phyloP scores from a whole-genome alignment of 2,113 vertebrate genomes.

The Solea senegalensis region DNA sequence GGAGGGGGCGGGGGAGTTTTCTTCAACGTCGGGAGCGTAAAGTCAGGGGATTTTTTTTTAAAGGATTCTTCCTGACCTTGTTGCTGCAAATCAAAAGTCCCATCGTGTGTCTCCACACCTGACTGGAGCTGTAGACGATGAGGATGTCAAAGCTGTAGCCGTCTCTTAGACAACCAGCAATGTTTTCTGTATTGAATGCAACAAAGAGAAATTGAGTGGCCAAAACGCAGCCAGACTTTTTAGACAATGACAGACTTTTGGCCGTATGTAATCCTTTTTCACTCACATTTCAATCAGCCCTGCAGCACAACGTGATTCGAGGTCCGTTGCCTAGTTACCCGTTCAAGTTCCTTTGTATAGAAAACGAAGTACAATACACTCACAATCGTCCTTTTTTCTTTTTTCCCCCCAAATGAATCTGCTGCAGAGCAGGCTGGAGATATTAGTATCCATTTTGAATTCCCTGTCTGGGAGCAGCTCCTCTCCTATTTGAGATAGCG shows the following conservation, averaged over 20 bases:
- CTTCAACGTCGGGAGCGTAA: slow-evolving; percentile 27
- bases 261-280: slow-evolving; percentile 50
- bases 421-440: slow-evolving; percentile 70
- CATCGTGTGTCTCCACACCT: slow-evolving; percentile 54
- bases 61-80: slow-evolving; percentile 35
- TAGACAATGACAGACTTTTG: slow-evolving; percentile 46
- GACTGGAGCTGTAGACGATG: slow-evolving; percentile 45
- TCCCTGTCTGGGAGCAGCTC: slow-evolving; percentile 58
- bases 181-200: slow-evolving; percentile 29
- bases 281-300: slow-evolving; percentile 72
- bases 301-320: slow-evolving; percentile 65
- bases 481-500: slow-evolving; percentile 45
- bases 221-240: slow-evolving; percentile 49
- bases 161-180: slow-evolving; percentile 23
- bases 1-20: not conserved
- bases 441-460: slow-evolving; percentile 72
- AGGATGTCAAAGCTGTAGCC: slow-evolving; percentile 9
- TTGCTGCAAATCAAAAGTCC: slow-evolving; percentile 41
- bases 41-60: slow-evolving; percentile 31
- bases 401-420: slow-evolving; percentile 35
- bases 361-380: slow-evolving; percentile 58
- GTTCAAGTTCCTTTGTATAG: slow-evolving; percentile 69
- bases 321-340: slow-evolving; percentile 79
- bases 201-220: slow-evolving; percentile 49
- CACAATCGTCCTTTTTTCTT: slow-evolving; percentile 6